These are phyloP conservation scores for Nomada hirtipes DNA, from an alignment of 2,888 invertebrate species.

Conservation along the genomic window DNA sequence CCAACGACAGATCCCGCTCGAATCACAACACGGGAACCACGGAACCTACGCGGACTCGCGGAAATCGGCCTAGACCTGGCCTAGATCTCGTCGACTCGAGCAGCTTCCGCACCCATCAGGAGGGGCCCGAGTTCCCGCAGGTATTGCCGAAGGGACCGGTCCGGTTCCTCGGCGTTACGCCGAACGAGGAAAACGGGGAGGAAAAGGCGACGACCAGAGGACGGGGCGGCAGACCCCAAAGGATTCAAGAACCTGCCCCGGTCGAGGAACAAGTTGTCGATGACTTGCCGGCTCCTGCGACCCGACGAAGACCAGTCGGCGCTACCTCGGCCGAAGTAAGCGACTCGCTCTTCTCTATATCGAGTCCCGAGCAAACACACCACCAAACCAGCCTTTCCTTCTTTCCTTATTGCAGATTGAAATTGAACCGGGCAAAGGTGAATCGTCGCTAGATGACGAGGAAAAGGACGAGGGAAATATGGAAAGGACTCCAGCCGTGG, in stretches of 20 bases:
- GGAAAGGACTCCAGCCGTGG: constrained; percentile 5
- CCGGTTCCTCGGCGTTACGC: constrained; percentile 87
- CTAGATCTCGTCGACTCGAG: constrained; percentile 93
- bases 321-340: constrained; percentile 84
- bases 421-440: constrained; percentile 75
- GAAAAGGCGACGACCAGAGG: constrained; percentile 74
- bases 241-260: constrained; percentile 76
- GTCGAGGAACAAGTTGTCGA: constrained; percentile 71
- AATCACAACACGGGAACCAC: constrained; percentile 82
- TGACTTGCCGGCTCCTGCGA: constrained; percentile 67
- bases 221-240: constrained; percentile 75
- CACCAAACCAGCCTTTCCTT: no score
- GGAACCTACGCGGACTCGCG: constrained; percentile 78
- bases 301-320: constrained; percentile 84
- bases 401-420: constrained; percentile 61
- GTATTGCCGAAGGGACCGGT: constrained; percentile 86
- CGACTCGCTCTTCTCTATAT: not conserved
- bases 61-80: constrained; percentile 87
- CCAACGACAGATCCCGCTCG: constrained; percentile 78
- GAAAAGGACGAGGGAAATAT: constrained; percentile 46
- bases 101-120: constrained; percentile 90
- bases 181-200: constrained; percentile 84
- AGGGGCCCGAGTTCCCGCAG: constrained; percentile 86
- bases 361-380: not conserved
- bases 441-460: constrained; percentile 54